Evolutionary conservation across 2,797 vertebrate genomes (phyloP), one percentile per base, ranked within the genome.

Genomic region (Hoplostethus atlanticus): DNA sequence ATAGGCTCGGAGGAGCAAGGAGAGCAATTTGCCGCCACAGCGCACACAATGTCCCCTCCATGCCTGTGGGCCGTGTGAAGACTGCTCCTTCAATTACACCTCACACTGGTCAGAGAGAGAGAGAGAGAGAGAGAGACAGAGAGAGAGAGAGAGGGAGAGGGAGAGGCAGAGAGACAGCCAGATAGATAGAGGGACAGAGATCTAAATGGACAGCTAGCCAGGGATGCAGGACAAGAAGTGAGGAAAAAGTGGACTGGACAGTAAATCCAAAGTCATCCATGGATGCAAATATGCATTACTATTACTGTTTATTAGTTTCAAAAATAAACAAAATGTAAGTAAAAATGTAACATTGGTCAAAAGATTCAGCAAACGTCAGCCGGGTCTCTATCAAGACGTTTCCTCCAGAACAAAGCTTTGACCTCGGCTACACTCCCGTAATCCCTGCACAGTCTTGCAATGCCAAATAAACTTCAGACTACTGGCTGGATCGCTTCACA

Each of bases 1-100:
- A 86, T 69, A 78, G 79, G 81, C 84, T 91, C 74, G 59, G 80
- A 91, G 84, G 83, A 91, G 88, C 90, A 93, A 94, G 80, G 90
- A 83, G 83, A 91, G 88, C 90, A 93, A 94, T 94, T 93, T 94
- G 86, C 91, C 92, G 89, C 91, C 93, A 93, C 90, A 89, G 91
- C 88, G 89, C 90, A 90, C 91, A 93, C 89, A 93, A 92, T 93
- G 91, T 94, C 91, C 91, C 88, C 87, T 93, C 85, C 84, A 91
- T 87, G 90, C 89, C 90, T 92, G 76, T 90, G 84, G 91, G 91
- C 90, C 90, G 90, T 85, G 91, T 91, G 91, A 93, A 90, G 87
- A 91, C 88, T 84, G 89, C 90, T 91, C 84, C 87, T 91, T 93
- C 89, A 93, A 94, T 94, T 93, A 93, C 89, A 93, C 87, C 91